Conservation (phyloP, 2,113 vertebrate species). For the Hoplias malabaricus region DNA sequence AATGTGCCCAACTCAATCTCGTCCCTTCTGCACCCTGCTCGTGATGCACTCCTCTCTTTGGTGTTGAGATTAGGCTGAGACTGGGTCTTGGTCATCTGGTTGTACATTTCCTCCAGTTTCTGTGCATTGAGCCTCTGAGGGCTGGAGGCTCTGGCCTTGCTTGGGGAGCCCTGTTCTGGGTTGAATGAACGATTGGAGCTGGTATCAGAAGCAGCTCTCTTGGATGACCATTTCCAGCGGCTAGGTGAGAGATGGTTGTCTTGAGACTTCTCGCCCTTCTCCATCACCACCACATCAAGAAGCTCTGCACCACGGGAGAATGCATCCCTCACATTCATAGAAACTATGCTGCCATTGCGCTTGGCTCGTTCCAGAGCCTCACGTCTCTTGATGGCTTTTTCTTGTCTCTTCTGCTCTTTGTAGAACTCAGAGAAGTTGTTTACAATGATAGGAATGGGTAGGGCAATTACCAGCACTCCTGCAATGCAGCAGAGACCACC, state of each 20-base stretch:
- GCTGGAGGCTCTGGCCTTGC: constrained; percentile 80
- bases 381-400: constrained; percentile 95
- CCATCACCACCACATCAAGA: constrained; percentile 95
- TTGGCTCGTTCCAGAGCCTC: constrained; percentile 98
- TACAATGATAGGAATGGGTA: constrained; percentile 98
- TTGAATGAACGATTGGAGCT: constrained; percentile 95
- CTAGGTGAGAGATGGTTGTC: constrained; percentile 95
- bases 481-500: constrained; percentile 97
- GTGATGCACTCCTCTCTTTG: constrained; percentile 78
- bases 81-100: constrained; percentile 97
- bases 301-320: constrained; percentile 95
- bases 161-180: constrained; percentile 84
- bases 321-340: constrained; percentile 98
- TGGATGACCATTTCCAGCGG: constrained; percentile 94
- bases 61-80: constrained; percentile 94
- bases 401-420: constrained; percentile 98
- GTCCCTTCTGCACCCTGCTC: constrained; percentile 77
- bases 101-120: constrained; percentile 96
- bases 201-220: constrained; percentile 87
- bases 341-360: constrained; percentile 96
- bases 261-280: constrained; percentile 85
- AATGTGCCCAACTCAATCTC: constrained; percentile 89
- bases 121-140: constrained; percentile 93
- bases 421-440: constrained; percentile 99
- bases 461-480: constrained; percentile 94